Evolutionary conservation across 2,888 invertebrate genomes (phyloP), one percentile per base, ranked within the genome.

Genomic region (Acanthopleura granulata): DNA sequence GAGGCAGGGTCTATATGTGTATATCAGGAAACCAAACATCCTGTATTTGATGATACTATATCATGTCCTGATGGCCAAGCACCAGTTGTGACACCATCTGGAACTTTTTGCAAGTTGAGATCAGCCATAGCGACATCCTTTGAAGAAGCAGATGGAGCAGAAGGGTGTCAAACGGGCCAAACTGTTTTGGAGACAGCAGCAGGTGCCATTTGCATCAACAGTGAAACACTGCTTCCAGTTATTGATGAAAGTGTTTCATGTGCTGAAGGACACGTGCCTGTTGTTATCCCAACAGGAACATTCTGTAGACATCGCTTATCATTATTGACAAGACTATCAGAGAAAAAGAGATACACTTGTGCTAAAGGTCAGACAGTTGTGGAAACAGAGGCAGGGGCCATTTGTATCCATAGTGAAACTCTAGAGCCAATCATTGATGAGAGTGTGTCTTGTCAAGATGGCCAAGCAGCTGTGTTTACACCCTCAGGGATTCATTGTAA

Each of bases 391-490:
- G 66, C 29, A 12, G 66, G 66, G 15, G 22, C 66, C 25, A 66
- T 66, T 16, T 66, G 66, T 66, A 16, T 66, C 29, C 25, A 66
- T 27, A 27, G 25, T 22, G 66, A 66, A 18, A 66, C 66, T 66
- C 22, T 66, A 6, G 15, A 27, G 25, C 66, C 66, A 16, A 27
- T 66, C 16, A 15, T 66, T 27, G 29, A 66, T 27, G 29, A 66
- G 25, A 66, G 25, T 27, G 66, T 16, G 14, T 66, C 74, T 1
- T 74, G 74, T 57, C 49, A 30, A 40, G 62, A 73, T 15, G 49
- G 30, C 11, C 62, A 70, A 49, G 61, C 30, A 25, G 22, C 51
- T 14, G 73, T 74, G 4, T 16, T 49, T 11, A 71, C 73, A 16
- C 50, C 40, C 27, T 25, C 22, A 15, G 72, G 74, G 22, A 49